Evolutionary conservation across 2,797 vertebrate genomes (phyloP), one percentile per base, ranked within the genome.

Genomic region (Sternarchorhynchus goeldii): DNA sequence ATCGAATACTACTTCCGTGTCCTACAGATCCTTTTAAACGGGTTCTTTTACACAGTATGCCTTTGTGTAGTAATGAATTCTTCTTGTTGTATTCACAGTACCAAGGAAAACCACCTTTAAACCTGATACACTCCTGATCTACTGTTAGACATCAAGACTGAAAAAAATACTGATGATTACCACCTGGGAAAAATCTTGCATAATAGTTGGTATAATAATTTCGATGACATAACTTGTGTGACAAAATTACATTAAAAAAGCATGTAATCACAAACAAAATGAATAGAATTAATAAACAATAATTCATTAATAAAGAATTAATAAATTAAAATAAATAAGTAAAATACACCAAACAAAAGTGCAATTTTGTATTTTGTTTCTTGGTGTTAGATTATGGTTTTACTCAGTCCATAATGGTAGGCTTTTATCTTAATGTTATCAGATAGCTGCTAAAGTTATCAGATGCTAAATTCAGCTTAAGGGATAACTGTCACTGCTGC

Each of bases 391-490:
- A 58, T 55, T 64, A 34, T n/a, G 45, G 21, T 63, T 29, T 82
- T 81, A 81, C 68, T 39, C 45, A 64, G 17, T 3, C 41, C 14
- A 57, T 64, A 41, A 39, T 68, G 81, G 79, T 88, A 87, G 75
- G 82, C 85, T 86, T 85, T 89, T 20, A 80, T 89, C 88, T 88
- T 83, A 83, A 82, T 87, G 84, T 25, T 25, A 25, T 25, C 25
- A 25, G 25, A 25, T 25, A 25, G 25, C 25, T 25, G 25, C 84
- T 71, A 78, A 41, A 70, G 73, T 78, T 80, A 83, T 88, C 71
- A 86, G 84, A 86, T 60, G 73, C 84, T 85, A 83, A 75, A 88
- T 84, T 90, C 85, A 80, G 79, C 83, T 88, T 85, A 87, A 87
- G 86, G 82, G 79, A 67, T 84, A 90, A 88, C 85, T 90, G 89